Conservation (phyloP, 2,888 invertebrate genomes). For the Nematopogon swammerdamellus region DNA sequence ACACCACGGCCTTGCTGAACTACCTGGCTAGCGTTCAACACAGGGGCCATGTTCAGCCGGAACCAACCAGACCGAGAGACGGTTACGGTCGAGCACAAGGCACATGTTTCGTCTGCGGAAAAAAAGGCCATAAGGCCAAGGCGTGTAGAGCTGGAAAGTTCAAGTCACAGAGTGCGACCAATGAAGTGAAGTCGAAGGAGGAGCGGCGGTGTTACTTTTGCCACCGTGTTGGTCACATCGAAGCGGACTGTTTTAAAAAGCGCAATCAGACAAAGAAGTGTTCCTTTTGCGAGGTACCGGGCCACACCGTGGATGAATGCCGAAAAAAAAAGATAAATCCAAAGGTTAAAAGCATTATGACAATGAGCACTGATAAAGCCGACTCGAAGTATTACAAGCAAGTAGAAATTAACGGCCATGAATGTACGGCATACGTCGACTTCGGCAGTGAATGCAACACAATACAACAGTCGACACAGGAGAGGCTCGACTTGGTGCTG, state of each 20-base stretch:
- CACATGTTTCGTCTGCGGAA: conserved; percentile 7
- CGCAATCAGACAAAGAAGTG: conserved; percentile 4
- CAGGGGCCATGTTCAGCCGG: too few relatives aligned
- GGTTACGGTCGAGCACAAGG: too few relatives aligned
- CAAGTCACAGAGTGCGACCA: too few relatives aligned
- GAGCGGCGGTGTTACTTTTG: neutral
- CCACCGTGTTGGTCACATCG: conserved; percentile 5
- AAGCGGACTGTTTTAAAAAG: conserved; percentile 6
- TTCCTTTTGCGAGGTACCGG: conserved; percentile 3
- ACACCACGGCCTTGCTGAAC: neutral
- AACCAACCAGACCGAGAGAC: neutral
- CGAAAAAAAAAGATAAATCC: neutral
- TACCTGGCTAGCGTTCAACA: too few relatives aligned
- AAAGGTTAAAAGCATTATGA: conserved; percentile 2
- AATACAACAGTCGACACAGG: too few relatives aligned
- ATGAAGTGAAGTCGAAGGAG: neutral
- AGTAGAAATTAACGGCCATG: conserved; percentile 5
- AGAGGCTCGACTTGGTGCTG: too few relatives aligned
- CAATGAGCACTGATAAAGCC: neutral
- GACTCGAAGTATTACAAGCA: conserved; percentile 8
- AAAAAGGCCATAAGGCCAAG: conserved; percentile 7
- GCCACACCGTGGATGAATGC: conserved; percentile 7
- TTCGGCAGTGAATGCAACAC: too few relatives aligned
- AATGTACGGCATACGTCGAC: conserved; percentile 7
- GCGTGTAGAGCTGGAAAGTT: too few relatives aligned